Evolutionary conservation across 2,113 vertebrate genomes (phyloP).

Genomic region (Myotis yumanensis): DNA sequence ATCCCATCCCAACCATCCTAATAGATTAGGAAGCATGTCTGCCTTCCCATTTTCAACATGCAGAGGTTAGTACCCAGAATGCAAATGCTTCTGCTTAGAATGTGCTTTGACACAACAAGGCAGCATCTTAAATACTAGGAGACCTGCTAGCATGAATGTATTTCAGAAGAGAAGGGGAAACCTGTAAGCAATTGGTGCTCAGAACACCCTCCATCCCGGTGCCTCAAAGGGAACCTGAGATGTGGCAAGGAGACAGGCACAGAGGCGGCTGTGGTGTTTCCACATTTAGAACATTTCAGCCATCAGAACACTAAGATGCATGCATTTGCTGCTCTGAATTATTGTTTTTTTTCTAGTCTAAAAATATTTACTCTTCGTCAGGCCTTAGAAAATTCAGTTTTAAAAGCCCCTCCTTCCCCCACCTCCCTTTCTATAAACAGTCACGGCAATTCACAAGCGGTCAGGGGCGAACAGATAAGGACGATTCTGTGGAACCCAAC

Average conservation of each 20-base stretch:
- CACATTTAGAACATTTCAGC: slow-evolving; percentile 42
- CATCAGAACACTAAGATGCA: not conserved
- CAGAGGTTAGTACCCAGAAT: not conserved
- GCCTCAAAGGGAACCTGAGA: slow-evolving; percentile 51
- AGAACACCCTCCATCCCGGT: not conserved
- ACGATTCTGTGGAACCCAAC: not conserved
- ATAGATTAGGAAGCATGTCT: not conserved
- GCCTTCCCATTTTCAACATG: not conserved
- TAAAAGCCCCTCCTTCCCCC: not conserved
- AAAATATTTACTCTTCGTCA: slow-evolving; percentile 66
- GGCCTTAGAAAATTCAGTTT: slow-evolving; percentile 43
- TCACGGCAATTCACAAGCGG: not conserved
- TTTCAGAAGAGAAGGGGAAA: slow-evolving; percentile 52
- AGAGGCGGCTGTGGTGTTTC: not conserved
- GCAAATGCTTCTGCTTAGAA: not conserved
- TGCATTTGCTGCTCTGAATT: slow-evolving; percentile 18
- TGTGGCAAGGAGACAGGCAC: not conserved
- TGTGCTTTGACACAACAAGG: slow-evolving; percentile 12
- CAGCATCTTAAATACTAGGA: slow-evolving; percentile 37
- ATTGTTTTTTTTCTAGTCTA: not conserved
- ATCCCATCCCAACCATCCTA: not conserved
- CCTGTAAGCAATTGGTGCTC: slow-evolving; percentile 35
- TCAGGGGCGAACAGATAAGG: not conserved
- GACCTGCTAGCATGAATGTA: slow-evolving; percentile 1
- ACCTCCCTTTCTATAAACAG: not conserved